Evolutionary conservation across 23 tunicate species (phyloP).

Genomic region (Trididemnum clinides): DNA sequence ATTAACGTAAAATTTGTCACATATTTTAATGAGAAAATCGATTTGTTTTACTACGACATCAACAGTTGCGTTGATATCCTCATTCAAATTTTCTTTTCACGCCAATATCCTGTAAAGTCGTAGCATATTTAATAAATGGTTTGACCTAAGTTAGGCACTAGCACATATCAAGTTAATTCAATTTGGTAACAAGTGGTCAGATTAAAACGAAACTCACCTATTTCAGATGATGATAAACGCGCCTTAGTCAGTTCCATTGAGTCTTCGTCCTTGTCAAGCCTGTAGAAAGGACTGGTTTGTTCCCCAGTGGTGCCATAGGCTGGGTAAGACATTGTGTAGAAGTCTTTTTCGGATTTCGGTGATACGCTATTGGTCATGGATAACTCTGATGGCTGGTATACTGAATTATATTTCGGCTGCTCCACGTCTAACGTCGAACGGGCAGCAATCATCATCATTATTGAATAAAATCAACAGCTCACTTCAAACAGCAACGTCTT

Average conservation of each 20-base stretch:
- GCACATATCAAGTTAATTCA: too few relatives aligned
- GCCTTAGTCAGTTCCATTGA: neutral
- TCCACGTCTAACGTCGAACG: neutral
- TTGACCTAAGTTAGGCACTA: too few relatives aligned
- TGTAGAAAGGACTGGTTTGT: neutral
- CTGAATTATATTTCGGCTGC: neutral
- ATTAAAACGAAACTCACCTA: neutral
- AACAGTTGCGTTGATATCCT: too few relatives aligned
- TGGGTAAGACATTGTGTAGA: neutral
- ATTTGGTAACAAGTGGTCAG: too few relatives aligned
- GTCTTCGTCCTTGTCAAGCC: neutral
- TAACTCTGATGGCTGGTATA: neutral
- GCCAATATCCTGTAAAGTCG: too few relatives aligned
- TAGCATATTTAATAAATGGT: too few relatives aligned
- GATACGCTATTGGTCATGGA: neutral
- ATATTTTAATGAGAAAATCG: too few relatives aligned
- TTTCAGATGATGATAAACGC: neutral
- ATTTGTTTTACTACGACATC: too few relatives aligned
- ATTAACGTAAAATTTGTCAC: too few relatives aligned
- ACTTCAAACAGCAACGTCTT: neutral
- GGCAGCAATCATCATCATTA: slow-evolving; percentile 14
- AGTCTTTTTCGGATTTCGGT: neutral
- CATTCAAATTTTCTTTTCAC: too few relatives aligned
- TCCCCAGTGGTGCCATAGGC: neutral
- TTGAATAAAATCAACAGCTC: neutral